A percentile compares a stretch with the other conserved stretches of the same genome.
phyloP scores from a whole-genome alignment of 2,888 invertebrate species.

The Lycocerus yunnanus region DNA sequence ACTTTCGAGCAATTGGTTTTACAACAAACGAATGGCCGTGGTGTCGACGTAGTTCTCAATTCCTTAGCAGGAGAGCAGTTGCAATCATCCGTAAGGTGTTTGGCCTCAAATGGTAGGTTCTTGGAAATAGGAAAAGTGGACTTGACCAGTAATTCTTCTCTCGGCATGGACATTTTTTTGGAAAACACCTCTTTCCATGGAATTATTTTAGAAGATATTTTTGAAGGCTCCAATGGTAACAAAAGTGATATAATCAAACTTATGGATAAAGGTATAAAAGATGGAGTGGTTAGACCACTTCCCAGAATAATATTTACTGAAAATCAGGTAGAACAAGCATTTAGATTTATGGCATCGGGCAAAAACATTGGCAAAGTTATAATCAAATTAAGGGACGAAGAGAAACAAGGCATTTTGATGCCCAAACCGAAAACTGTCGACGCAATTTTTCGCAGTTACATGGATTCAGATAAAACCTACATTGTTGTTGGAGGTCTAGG shows the following conservation, averaged over 20 bases:
- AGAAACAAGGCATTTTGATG: conserved; percentile 57
- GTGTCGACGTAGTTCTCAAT: conserved; percentile 94
- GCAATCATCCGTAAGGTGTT: conserved; percentile 89
- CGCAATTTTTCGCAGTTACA: conserved; percentile 84
- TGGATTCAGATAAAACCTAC: conserved; percentile 78
- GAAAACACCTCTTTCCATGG: conserved; percentile 98
- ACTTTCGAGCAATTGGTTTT: conserved; percentile 91
- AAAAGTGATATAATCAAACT: conserved; percentile 77
- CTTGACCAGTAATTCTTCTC: conserved; percentile 85
- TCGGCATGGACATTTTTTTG: conserved; percentile 94
- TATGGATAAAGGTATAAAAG: conserved; percentile 82
- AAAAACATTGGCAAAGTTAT: conserved; percentile 98
- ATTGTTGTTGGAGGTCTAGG: conserved; percentile 90
- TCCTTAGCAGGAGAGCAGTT: conserved; percentile 96
- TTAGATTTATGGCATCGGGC: conserved; percentile 94
- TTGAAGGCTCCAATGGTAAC: conserved; percentile 73
- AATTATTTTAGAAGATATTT: conserved; percentile 91
- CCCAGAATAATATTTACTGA: conserved; percentile 86
- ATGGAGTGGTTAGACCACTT: conserved; percentile 88
- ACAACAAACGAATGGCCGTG: conserved; percentile 82
- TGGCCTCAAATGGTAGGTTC: conserved; percentile 92
- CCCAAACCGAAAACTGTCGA: conserved; percentile 66
- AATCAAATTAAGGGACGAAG: conserved; percentile 86
- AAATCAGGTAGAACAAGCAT: conserved; percentile 90
- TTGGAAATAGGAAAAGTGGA: conserved; percentile 98